Conservation (phyloP, 2,888 invertebrate genomes). For the Lobophora halterata region DNA sequence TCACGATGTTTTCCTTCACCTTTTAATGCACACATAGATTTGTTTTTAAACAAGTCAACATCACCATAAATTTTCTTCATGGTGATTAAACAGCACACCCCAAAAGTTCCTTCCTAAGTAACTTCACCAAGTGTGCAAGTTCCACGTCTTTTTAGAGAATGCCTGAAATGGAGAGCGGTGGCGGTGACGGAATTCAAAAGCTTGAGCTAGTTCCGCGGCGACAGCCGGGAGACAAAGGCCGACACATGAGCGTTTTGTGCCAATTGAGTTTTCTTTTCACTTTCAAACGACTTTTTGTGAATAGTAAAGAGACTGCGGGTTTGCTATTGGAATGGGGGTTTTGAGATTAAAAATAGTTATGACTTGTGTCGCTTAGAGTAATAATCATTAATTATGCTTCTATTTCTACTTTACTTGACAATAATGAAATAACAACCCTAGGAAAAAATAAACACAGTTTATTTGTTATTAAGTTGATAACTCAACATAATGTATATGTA, state of each 20-base stretch:
- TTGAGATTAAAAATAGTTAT: too few species aligned
- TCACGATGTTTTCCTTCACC: too few species aligned
- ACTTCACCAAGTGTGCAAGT: constrained; percentile 41
- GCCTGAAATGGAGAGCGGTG: constrained; percentile 44
- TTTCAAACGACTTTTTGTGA: constrained; percentile 23
- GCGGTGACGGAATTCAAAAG: constrained; percentile 50
- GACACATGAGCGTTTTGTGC: constrained; percentile 33
- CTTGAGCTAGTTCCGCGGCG: constrained; percentile 47
- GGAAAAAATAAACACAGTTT: too few species aligned
- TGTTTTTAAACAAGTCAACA: too few species aligned
- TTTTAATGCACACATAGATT: too few species aligned
- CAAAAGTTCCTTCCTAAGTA: constrained; percentile 14
- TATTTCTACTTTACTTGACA: too few species aligned
- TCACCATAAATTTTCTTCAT: too few species aligned
- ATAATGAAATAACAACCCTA: too few species aligned
- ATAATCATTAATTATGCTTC: too few species aligned
- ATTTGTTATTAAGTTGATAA: too few species aligned
- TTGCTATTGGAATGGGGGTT: constrained; percentile 32
- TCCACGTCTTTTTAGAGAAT: constrained; percentile 53
- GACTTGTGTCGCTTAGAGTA: too few species aligned
- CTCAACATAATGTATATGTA: too few species aligned
- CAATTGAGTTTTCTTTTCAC: constrained; percentile 34
- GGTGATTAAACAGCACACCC: constrained; percentile 5
- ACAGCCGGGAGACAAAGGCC: constrained; percentile 43
- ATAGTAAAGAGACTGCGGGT: constrained; percentile 9